Percentiles rank a stretch among this genome's conserved stretches.
Conservation (phyloP, 35 echinoderm and acorn worm genomes). For the Acanthaster planci region DNA sequence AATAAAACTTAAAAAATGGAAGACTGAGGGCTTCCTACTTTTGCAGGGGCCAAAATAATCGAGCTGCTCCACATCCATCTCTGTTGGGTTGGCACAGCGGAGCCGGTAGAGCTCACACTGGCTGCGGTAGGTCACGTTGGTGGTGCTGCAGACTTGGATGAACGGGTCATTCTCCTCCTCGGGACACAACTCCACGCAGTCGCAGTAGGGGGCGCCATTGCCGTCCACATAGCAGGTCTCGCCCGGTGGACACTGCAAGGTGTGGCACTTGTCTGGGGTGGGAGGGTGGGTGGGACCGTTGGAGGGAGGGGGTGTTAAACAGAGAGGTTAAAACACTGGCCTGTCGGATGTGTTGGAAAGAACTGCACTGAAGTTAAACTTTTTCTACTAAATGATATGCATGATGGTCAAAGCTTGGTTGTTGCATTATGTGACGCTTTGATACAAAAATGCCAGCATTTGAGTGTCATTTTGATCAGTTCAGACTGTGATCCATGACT, state of each 20-base stretch:
- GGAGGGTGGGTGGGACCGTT: not conserved
- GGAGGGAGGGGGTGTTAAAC: too few relatives aligned
- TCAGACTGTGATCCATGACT: too few relatives aligned
- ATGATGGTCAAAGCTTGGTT: too few relatives aligned
- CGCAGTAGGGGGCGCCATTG: not conserved
- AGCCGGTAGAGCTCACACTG: not conserved
- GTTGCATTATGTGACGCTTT: too few relatives aligned
- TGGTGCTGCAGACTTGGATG: constrained; percentile 1
- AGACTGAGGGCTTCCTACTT: not conserved
- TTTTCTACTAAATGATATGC: too few relatives aligned
- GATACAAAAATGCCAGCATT: too few relatives aligned
- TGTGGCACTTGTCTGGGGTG: not conserved
- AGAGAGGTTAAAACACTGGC: too few relatives aligned
- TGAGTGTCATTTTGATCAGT: too few relatives aligned
- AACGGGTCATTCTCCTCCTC: not conserved
- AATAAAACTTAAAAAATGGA: too few relatives aligned
- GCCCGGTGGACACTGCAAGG: not conserved
- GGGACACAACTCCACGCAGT: not conserved
- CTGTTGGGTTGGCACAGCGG: not conserved
- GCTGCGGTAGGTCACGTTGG: constrained; percentile 7
- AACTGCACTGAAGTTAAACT: too few relatives aligned
- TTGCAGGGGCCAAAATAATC: constrained; percentile 25
- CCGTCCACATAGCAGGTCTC: not conserved
- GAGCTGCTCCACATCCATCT: not conserved
- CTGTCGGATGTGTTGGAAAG: too few relatives aligned